Percentiles rank a stretch among this genome's conserved stretches.
Evolutionary conservation across 1,140 invertebrate species (phyloP).

Genomic region (Penaeus japonicus): DNA sequence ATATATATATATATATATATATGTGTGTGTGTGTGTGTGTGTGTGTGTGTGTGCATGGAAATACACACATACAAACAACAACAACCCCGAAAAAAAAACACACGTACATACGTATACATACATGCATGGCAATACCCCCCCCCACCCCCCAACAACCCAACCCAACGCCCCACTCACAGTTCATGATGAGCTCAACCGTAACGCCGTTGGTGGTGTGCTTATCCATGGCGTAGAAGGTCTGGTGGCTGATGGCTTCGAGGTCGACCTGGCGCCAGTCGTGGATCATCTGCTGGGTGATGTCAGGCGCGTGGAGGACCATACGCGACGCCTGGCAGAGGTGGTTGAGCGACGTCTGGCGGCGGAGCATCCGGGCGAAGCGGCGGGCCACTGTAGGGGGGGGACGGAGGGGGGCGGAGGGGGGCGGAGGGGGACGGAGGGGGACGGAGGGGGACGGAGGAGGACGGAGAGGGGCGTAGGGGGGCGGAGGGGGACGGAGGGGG

Average conservation of each 20-base stretch:
- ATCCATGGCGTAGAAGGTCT: constrained; percentile 66
- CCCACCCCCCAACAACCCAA: background rate
- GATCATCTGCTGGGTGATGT: constrained; percentile 70
- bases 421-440: too few relatives aligned
- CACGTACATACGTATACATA: too few relatives aligned
- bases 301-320: constrained; percentile 69
- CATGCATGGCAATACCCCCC: background rate
- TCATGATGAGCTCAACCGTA: constrained; percentile 62
- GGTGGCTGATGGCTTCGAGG: constrained; percentile 65
- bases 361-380: constrained; percentile 69
- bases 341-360: constrained; percentile 71
- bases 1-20: background rate
- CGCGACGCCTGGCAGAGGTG: constrained; percentile 72
- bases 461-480: background rate
- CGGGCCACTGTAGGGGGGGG: constrained; percentile 63
- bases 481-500: too few relatives aligned
- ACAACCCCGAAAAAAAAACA: too few relatives aligned
- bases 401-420: background rate
- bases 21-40: background rate
- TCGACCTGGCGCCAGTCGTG: constrained; percentile 64
- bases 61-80: background rate
- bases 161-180: constrained; percentile 61
- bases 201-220: constrained; percentile 62
- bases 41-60: background rate
- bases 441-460: too few relatives aligned